Evolutionary conservation across 2,888 invertebrate genomes (phyloP).

Genomic region (Mesopsocus fuscifrons): DNA sequence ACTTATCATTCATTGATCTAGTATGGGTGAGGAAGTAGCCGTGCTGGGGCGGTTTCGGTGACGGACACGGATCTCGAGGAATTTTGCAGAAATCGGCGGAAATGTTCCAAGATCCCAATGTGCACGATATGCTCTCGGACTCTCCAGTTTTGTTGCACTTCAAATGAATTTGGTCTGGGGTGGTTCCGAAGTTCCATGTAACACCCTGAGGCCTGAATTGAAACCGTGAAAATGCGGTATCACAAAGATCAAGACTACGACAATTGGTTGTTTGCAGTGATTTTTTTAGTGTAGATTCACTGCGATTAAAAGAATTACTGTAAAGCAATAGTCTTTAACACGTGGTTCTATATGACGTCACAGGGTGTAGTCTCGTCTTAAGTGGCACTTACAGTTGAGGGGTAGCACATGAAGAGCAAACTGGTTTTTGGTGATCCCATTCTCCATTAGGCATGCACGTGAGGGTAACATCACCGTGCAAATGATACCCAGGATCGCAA

Average conservation of each 20-base stretch:
- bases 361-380: no score
- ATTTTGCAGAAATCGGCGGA: background rate
- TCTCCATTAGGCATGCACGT: constrained; percentile 35
- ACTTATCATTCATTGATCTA: no score
- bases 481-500: constrained; percentile 27
- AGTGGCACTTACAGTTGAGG: background rate
- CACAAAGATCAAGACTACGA: no score
- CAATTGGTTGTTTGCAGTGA: no score
- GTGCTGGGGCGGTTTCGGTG: background rate
- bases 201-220: background rate
- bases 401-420: constrained; percentile 20
- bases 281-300: no score
- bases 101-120: background rate
- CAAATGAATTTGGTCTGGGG: background rate
- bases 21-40: no score
- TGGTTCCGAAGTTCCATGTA: background rate
- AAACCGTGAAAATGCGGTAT: no score
- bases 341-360: no score
- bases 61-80: background rate
- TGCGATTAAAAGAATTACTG: no score
- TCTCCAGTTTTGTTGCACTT: background rate
- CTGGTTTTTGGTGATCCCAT: constrained; percentile 28
- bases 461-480: constrained; percentile 27
- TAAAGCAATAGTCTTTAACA: no score
- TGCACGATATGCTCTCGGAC: background rate